These are phyloP conservation scores for Siniperca knerii DNA, from an alignment of 2,113 vertebrate species.

Conservation along the genomic window DNA sequence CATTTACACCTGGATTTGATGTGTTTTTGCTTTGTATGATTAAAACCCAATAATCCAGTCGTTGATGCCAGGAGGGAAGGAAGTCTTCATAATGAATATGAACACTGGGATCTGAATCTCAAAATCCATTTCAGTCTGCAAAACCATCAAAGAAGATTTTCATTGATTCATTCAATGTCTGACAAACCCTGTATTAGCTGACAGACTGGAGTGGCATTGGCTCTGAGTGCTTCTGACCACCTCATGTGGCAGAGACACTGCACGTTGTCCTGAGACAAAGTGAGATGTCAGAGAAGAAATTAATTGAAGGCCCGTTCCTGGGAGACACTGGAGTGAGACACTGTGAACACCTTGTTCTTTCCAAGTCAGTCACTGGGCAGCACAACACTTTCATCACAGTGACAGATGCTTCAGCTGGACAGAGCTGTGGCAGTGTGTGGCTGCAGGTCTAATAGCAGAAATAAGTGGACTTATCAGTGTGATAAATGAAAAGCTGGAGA, in stretches of 20 bases:
- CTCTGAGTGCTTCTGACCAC: conserved; percentile 13
- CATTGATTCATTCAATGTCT: background rate
- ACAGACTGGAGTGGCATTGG: background rate
- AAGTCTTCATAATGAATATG: background rate
- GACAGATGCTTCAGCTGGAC: conserved; percentile 38
- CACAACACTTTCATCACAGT: conserved; percentile 43
- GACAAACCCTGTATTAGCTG: background rate
- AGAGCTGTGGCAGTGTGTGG: background rate
- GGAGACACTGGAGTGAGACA: conserved; percentile 47
- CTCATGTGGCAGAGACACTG: conserved; percentile 4
- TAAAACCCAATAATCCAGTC: conserved; percentile 10
- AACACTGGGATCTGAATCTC: background rate
- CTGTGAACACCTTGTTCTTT: conserved; percentile 54
- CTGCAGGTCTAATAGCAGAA: conserved; percentile 11
- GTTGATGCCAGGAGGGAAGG: background rate
- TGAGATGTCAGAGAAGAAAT: conserved; percentile 43
- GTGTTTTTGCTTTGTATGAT: conserved; percentile 13
- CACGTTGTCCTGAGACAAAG: conserved; percentile 24
- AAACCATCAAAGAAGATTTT: background rate
- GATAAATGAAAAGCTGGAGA: background rate
- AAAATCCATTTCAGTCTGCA: background rate
- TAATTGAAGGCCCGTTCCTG: conserved; percentile 11
- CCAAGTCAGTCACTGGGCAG: conserved; percentile 32
- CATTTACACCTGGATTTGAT: conserved; percentile 10
- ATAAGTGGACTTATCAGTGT: conserved; percentile 13